Evolutionary conservation across 2,113 vertebrate genomes (phyloP), one percentile per base, ranked within the genome.

Genomic region (Atrichornis clamosus): DNA sequence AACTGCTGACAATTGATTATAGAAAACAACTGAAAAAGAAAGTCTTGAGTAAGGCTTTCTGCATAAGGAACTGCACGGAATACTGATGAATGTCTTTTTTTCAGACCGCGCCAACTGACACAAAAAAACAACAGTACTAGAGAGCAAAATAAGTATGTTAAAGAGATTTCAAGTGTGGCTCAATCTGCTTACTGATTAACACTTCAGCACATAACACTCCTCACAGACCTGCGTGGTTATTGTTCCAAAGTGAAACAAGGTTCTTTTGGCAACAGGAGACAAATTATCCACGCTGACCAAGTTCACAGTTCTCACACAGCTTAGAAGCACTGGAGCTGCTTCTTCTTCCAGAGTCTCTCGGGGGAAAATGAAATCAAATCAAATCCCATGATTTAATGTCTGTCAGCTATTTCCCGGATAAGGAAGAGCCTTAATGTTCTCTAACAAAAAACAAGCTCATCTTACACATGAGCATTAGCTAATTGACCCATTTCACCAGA

Each of bases 151-250:
- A 97, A 97, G 97, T 95, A 84, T 91, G 96, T 96, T 93, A 95
- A 97, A 97, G 86, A 97, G 96, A 96, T 96, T 97, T 93, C 92
- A 96, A 98, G 96, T 96, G 84, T 52, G 86, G 93, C 94, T 97
- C 93, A 97, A 94, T 91, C 97, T 95, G 97, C 96, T 98, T 98
- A 98, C 96, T 97, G 96, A 98, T 98, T 97, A 98, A 98, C 89
- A 76, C 93, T 97, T 97, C 93, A 95, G 91, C 90, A 94, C 89
- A 64, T 97, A 97, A 95, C 92, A 87, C 76, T 94, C 50, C 33
- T 95, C 83, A 79, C 55, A 97, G 97, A 97, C 93, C 94, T 97
- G 84, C 76, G 47, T 17, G 20, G 78, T 96, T 97, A 97, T 95
- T 97, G 97, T 98, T 96, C 97, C 77, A 87, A 96, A 96, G 91